phyloP scores from a whole-genome alignment of 2,113 vertebrate species.

The Apodemus sylvaticus region DNA sequence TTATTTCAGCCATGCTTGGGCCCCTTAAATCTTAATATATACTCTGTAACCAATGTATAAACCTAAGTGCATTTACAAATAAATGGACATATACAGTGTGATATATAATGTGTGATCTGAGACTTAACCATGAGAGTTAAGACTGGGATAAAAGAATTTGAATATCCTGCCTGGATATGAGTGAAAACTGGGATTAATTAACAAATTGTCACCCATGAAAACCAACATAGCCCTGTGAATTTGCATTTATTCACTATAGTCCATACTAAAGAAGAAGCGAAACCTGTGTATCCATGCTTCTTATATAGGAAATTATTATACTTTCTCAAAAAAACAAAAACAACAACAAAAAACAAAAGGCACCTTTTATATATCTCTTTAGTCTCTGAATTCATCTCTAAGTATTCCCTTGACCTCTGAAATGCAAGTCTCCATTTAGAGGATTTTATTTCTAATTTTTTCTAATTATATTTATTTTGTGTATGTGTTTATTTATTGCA shows the following conservation, averaged over 20 bases:
- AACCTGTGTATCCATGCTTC: background rate
- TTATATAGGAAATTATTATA: background rate
- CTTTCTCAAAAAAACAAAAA: background rate
- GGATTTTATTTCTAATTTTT: background rate
- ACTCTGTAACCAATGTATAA: background rate
- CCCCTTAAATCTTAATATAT: background rate
- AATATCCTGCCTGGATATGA: background rate
- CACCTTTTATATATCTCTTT: background rate
- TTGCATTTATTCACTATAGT: background rate
- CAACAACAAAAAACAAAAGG: background rate
- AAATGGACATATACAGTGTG: background rate
- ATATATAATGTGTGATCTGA: background rate
- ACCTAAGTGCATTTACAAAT: background rate
- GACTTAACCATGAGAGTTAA: background rate
- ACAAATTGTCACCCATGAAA: too few relatives aligned
- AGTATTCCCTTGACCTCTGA: background rate
- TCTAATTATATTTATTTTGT: background rate
- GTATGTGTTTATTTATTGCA: background rate
- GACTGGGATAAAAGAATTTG: background rate
- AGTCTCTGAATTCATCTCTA: background rate
- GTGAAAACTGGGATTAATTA: background rate
- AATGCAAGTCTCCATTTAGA: background rate
- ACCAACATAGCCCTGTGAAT: background rate
- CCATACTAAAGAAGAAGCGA: background rate
- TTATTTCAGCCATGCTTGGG: too few relatives aligned